A percentile compares a stretch with the other conserved stretches of the same genome.
Evolutionary conservation across 2,888 invertebrate species (phyloP).

Genomic region (Odontocerum albicorne): DNA sequence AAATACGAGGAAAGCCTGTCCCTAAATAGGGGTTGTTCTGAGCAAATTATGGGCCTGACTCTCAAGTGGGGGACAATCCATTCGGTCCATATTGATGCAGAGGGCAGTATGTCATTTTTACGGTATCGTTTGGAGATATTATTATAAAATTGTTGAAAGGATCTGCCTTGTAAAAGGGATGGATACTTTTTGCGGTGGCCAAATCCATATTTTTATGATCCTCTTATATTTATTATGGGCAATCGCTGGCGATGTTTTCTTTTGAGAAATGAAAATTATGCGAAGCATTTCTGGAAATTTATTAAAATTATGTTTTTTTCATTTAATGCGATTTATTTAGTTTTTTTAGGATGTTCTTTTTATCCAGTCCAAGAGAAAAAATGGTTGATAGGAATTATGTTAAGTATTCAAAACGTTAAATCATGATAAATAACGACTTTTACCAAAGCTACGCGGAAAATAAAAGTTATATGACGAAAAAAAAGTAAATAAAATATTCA

Average conservation of each 20-base stretch:
- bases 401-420: neutral
- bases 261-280: too few species aligned
- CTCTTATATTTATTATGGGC: conserved; percentile 19
- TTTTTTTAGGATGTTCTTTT: neutral
- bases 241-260: too few species aligned
- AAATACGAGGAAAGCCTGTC: neutral
- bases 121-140: conserved; percentile 28
- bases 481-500: too few species aligned
- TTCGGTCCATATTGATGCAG: conserved; percentile 23
- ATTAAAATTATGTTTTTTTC: too few species aligned
- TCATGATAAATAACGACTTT: too few species aligned
- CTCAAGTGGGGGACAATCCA: conserved; percentile 13
- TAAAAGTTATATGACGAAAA: too few species aligned
- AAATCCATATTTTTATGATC: conserved; percentile 15
- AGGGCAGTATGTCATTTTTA: conserved; percentile 32
- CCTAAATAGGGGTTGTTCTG: conserved; percentile 4
- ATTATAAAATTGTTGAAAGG: conserved; percentile 28
- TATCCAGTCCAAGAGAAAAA: neutral
- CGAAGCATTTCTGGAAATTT: too few species aligned
- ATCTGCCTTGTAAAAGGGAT: conserved; percentile 21
- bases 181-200: conserved; percentile 11
- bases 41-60: conserved; percentile 11
- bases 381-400: neutral
- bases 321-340: too few species aligned
- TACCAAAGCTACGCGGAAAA: too few species aligned